These are phyloP conservation scores for Drosophila heteroneura DNA, from an alignment of 2,888 invertebrate species.

Conservation along the genomic window DNA sequence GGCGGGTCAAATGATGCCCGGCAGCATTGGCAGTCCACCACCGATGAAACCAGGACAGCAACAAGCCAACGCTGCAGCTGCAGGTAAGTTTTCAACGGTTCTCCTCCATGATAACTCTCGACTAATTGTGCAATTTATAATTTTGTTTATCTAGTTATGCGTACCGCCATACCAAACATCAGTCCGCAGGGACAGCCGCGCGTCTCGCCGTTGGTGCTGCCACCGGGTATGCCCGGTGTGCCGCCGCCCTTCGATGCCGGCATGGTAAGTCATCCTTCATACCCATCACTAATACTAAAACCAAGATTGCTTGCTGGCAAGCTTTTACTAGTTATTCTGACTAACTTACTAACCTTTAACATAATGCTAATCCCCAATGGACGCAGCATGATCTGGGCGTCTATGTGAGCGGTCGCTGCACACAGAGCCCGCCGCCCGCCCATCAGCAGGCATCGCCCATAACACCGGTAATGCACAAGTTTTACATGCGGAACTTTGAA, in stretches of 20 bases:
- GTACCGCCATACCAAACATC: conserved; percentile 87
- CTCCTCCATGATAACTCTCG: neutral
- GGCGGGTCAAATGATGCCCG: conserved; percentile 84
- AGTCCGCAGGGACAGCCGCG: conserved; percentile 88
- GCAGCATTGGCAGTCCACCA: conserved; percentile 87
- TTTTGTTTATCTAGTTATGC: conserved; percentile 61
- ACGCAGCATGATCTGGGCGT: conserved; percentile 88
- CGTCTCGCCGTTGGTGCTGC: conserved; percentile 86
- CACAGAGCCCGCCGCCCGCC: conserved; percentile 93
- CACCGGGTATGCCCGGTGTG: conserved; percentile 87
- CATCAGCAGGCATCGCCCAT: conserved; percentile 92
- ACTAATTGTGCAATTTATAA: neutral
- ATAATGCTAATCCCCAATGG: conserved; percentile 56
- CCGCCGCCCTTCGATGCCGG: conserved; percentile 88
- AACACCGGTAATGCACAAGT: conserved; percentile 87
- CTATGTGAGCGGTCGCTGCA: conserved; percentile 84
- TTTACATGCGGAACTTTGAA: conserved; percentile 75
- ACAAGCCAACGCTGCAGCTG: conserved; percentile 82
- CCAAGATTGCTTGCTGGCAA: conserved; percentile 1
- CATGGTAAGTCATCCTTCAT: conserved; percentile 88
- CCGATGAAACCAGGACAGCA: conserved; percentile 80
- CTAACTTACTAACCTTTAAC: conserved; percentile 13
- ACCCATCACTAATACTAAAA: neutral
- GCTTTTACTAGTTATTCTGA: neutral
- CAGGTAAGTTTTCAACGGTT: conserved; percentile 77